phyloP scores from a whole-genome alignment of 2,797 vertebrate species.

The Capromys pilorides region DNA sequence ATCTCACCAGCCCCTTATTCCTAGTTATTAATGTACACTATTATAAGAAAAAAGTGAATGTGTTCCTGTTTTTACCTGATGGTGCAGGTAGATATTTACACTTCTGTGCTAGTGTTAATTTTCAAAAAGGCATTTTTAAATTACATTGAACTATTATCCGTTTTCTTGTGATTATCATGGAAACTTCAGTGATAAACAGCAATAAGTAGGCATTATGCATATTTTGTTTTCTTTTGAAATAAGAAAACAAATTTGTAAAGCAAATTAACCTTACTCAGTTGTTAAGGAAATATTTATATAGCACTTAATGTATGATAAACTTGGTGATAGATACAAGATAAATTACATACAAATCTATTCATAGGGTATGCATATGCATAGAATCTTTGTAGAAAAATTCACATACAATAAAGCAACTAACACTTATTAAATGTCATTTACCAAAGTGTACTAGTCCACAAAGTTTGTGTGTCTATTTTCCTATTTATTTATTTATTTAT shows the following conservation, averaged over 20 bases:
- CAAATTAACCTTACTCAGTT: conserved; percentile 14
- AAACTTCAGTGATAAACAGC: background rate
- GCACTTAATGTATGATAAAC: background rate
- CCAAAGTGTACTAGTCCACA: background rate
- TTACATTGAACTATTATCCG: background rate
- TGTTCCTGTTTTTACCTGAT: conserved; percentile 31
- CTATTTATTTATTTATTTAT: background rate
- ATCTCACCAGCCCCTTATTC: conserved; percentile 34
- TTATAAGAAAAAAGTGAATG: conserved; percentile 55
- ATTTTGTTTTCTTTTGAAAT: conserved; percentile 26
- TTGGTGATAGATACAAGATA: background rate
- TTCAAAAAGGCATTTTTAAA: conserved; percentile 14
- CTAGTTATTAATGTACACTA: conserved; percentile 60
- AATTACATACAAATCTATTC: background rate
- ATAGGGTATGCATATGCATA: background rate
- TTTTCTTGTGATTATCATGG: background rate
- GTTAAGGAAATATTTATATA: conserved; percentile 46
- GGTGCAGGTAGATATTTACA: conserved; percentile 55
- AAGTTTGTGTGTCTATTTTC: background rate
- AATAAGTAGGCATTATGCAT: background rate
- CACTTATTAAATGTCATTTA: background rate
- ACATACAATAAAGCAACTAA: background rate
- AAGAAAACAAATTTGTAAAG: conserved; percentile 19
- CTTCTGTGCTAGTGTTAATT: conserved; percentile 45
- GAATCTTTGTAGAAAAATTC: background rate